Evolutionary conservation across 2,888 invertebrate species (phyloP), one percentile per base, ranked within the genome.

Genomic region (Drosophila nr. perissopoda): DNA sequence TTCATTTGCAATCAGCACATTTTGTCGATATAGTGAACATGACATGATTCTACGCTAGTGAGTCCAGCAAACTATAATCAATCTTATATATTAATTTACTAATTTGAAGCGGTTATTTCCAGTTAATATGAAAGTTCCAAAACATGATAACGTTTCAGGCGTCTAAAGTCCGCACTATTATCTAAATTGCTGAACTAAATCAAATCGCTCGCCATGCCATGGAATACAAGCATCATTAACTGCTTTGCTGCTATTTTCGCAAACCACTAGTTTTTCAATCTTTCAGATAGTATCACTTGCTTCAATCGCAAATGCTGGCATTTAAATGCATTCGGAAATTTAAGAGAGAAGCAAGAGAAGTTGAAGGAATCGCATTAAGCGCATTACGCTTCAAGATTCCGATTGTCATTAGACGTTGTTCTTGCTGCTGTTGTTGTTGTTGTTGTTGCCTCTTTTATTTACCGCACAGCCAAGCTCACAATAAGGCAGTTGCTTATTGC

Each of bases 341-440:
- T 31, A 34, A 42, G 36, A 48, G 16, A 8, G 10, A 54, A 18
- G 16, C 27, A 7, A 11, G 18, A 34, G 31, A 29, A 40, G 8
- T 46, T 7, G n/a, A 63, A 62, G 59, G 52, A 65, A 79, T 79
- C 64, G 60, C 72, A 69, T 77, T 78, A 74, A 74, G 70, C 66
- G 79, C 66, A 56, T 67, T 79, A 72, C 63, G 68, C 63, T 80
- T 51, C 68, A 54, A 61, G 61, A 80, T 81, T 80, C 81, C 80
- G 74, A 81, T 77, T 81, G 80, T 80, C 80, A 77, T 80, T 81
- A 76, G 52, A 56, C 34, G 57, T 58, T 60, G 61, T 53, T 52
- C 56, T 48, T 67, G 59, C 25, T 54, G 52, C 33, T 21, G 49
- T 0, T 21, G 8, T 16, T 34, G 7, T 21, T 34, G 60, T 49